These are phyloP conservation scores for Notarius quadriscutis DNA, from an alignment of 2,113 vertebrate species.

Conservation along the genomic window DNA sequence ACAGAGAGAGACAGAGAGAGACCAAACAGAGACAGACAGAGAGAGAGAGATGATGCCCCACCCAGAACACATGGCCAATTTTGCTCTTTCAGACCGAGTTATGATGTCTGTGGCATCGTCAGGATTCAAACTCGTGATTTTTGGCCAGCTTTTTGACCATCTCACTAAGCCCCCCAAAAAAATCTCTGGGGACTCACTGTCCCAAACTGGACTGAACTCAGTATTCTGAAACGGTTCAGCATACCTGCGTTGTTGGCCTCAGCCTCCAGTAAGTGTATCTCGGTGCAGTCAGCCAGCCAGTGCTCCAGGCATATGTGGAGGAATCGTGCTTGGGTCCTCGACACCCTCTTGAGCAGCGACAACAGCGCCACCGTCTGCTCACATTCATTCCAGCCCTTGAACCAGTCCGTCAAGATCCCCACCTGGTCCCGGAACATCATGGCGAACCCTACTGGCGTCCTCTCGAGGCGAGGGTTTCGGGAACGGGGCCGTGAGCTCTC, in stretches of 20 bases:
- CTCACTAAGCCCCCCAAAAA: neutral
- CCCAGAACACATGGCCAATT: neutral
- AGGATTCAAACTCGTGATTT: neutral
- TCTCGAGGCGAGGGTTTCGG: conserved; percentile 34
- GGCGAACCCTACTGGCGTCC: conserved; percentile 70
- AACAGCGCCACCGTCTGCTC: conserved; percentile 95
- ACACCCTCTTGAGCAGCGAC: conserved; percentile 89
- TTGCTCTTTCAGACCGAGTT: neutral
- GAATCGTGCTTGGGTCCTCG: conserved; percentile 92
- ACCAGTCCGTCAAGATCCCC: conserved; percentile 93
- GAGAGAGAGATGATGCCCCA: no score
- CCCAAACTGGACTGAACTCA: neutral
- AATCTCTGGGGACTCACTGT: neutral
- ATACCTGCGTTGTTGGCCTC: conserved; percentile 95
- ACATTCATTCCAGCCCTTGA: conserved; percentile 96
- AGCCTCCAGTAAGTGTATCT: conserved; percentile 90
- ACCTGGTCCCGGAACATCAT: conserved; percentile 99
- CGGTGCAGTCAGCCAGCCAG: conserved; percentile 90
- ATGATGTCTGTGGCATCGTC: neutral
- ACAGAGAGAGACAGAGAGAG: no score
- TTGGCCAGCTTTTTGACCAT: neutral
- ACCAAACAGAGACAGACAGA: no score
- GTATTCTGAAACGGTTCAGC: conserved; percentile 13
- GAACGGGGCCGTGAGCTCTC: conserved; percentile 38
- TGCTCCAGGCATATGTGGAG: conserved; percentile 96